phyloP scores from a whole-genome alignment of 2,888 invertebrate genomes.

The Craniophora ligustri region DNA sequence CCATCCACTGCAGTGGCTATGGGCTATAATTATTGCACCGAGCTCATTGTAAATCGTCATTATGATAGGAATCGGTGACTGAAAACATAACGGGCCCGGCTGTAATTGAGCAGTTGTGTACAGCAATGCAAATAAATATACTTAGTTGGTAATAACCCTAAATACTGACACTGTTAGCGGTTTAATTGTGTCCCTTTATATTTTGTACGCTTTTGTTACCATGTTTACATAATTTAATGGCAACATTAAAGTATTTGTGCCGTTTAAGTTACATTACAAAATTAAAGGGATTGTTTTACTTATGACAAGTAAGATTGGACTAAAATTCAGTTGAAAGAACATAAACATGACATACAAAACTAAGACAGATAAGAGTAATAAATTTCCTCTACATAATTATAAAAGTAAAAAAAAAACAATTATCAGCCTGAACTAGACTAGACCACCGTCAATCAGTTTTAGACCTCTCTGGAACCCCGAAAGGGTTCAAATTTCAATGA shows the following conservation, averaged over 20 bases:
- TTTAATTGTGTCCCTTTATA: conserved; percentile 47
- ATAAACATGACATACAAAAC: no score
- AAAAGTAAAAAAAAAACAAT: no score
- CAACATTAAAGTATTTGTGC: conserved; percentile 42
- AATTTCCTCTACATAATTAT: no score
- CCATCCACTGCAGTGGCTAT: conserved; percentile 20
- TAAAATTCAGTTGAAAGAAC: no score
- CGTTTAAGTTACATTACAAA: conserved; percentile 36
- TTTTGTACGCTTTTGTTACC: conserved; percentile 36
- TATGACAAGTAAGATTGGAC: conserved; percentile 3
- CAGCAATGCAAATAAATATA: conserved; percentile 47
- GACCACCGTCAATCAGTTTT: no score
- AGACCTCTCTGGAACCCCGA: no score
- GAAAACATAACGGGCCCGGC: conserved; percentile 31
- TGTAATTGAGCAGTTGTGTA: conserved; percentile 54
- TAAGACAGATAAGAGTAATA: no score
- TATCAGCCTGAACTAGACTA: no score
- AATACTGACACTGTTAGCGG: conserved; percentile 38
- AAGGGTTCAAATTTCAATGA: no score
- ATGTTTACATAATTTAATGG: conserved; percentile 43
- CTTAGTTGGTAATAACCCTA: conserved; percentile 49
- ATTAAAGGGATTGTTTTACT: conserved; percentile 26
- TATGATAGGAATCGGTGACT: conserved; percentile 53
- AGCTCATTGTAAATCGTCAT: conserved; percentile 54
- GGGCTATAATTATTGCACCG: conserved; percentile 46